A percentile compares a stretch with the other conserved stretches of the same genome.
Conservation (phyloP, 2,888 invertebrate species). For the Epinotia ramella region DNA sequence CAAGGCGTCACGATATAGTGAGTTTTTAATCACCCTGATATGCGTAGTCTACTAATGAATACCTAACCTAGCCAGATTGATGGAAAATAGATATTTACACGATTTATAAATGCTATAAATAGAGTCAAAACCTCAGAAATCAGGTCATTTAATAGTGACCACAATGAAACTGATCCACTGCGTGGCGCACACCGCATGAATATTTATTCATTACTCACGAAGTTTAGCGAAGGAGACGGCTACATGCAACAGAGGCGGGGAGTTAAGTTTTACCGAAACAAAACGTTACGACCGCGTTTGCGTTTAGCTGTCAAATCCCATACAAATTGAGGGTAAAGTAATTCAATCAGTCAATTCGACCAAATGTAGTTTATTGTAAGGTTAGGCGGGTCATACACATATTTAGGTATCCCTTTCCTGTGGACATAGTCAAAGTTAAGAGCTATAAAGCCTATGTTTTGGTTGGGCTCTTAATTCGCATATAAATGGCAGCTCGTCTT, state of each 20-base stretch:
- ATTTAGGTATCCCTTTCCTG: too few species aligned
- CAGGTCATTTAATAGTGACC: conserved; percentile 20
- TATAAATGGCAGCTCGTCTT: too few species aligned
- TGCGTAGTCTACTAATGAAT: background rate
- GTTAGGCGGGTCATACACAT: too few species aligned
- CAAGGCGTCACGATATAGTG: background rate
- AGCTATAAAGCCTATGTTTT: too few species aligned
- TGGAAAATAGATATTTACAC: background rate
- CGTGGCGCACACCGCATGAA: background rate
- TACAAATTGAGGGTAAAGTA: too few species aligned
- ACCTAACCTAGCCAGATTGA: background rate
- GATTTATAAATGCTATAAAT: conserved; percentile 19
- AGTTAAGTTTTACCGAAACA: too few species aligned
- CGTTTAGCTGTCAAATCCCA: too few species aligned
- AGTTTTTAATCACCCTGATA: background rate
- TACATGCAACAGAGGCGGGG: background rate
- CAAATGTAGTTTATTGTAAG: too few species aligned
- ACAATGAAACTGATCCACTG: background rate
- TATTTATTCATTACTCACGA: background rate
- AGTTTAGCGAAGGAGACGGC: background rate
- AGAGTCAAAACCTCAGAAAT: conserved; percentile 8
- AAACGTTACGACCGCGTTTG: too few species aligned
- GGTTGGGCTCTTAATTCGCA: too few species aligned
- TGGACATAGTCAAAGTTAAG: too few species aligned
- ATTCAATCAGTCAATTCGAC: too few species aligned